A percentile compares a stretch with the other conserved stretches of the same genome.
These are phyloP conservation scores for Cyclina sinensis DNA, from an alignment of 1,140 invertebrate species.

Conservation along the genomic window DNA sequence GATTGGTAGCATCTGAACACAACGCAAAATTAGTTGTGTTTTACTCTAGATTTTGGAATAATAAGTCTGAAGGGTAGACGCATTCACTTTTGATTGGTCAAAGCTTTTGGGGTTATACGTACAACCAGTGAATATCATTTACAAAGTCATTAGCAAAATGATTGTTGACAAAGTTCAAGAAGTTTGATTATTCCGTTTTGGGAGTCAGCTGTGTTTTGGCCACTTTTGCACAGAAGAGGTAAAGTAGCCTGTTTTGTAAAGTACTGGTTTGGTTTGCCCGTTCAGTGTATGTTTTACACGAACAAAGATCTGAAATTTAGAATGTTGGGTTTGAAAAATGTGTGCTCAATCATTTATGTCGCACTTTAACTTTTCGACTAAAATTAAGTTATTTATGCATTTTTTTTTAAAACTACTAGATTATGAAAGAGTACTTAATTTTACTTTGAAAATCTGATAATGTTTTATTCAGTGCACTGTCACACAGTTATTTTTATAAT, in stretches of 20 bases:
- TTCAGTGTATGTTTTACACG: no score
- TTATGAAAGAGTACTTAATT: no score
- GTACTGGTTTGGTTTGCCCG: not conserved
- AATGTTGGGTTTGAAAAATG: no score
- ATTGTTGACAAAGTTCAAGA: no score
- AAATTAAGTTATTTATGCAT: no score
- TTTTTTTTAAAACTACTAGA: no score
- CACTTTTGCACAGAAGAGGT: not conserved
- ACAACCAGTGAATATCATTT: constrained; percentile 18
- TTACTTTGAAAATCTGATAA: no score
- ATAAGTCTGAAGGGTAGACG: constrained; percentile 16
- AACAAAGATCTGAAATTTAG: no score
- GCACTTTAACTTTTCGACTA: no score
- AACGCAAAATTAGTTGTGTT: constrained; percentile 48
- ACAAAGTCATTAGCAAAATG: constrained; percentile 53
- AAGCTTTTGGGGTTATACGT: constrained; percentile 24
- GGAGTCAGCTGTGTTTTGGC: constrained; percentile 14
- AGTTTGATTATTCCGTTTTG: constrained; percentile 12
- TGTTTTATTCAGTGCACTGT: no score
- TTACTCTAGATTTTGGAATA: constrained; percentile 18
- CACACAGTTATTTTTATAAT: no score
- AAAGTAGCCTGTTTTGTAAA: constrained; percentile 9
- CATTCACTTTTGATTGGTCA: constrained; percentile 25
- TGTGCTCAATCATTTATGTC: no score
- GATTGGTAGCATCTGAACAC: constrained; percentile 45